Percentiles rank a stretch among this genome's conserved stretches.
phyloP scores from a whole-genome alignment of 2,113 vertebrate genomes.

The Ivindomyrus marchei region DNA sequence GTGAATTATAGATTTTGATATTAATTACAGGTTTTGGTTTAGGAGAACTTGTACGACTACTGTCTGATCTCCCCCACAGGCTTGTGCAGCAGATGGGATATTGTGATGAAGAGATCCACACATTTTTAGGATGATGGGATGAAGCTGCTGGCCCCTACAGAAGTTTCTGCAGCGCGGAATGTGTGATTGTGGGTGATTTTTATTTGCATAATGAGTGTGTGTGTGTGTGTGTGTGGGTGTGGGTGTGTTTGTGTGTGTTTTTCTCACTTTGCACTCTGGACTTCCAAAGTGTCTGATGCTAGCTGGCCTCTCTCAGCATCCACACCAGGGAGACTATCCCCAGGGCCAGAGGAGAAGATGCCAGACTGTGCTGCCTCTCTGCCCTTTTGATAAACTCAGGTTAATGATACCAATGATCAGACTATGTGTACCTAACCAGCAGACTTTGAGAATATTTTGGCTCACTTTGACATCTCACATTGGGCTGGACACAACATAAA shows the following conservation, averaged over 20 bases:
- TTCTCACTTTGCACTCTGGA: slow-evolving; percentile 13
- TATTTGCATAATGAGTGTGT: neutral
- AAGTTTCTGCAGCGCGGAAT: neutral
- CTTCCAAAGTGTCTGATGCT: neutral
- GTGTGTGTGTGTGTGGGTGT: neutral
- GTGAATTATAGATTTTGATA: neutral
- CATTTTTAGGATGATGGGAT: slow-evolving; percentile 54
- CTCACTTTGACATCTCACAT: neutral
- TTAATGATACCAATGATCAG: neutral
- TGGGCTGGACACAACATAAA: neutral
- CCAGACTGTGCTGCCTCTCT: neutral
- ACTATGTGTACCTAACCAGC: neutral
- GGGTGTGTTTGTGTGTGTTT: neutral
- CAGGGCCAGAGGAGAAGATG: too few relatives aligned
- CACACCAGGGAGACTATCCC: neutral
- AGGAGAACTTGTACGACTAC: neutral
- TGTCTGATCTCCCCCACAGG: slow-evolving; percentile 34
- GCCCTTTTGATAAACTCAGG: slow-evolving; percentile 10
- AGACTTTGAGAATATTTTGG: neutral
- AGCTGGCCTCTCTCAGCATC: neutral
- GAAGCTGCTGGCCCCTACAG: neutral
- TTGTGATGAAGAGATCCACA: slow-evolving; percentile 54
- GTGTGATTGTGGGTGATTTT: neutral
- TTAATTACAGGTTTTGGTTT: neutral
- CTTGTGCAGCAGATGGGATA: slow-evolving; percentile 55